Conservation (phyloP, 2,113 vertebrate genomes). For the Scytalopus superciliaris region DNA sequence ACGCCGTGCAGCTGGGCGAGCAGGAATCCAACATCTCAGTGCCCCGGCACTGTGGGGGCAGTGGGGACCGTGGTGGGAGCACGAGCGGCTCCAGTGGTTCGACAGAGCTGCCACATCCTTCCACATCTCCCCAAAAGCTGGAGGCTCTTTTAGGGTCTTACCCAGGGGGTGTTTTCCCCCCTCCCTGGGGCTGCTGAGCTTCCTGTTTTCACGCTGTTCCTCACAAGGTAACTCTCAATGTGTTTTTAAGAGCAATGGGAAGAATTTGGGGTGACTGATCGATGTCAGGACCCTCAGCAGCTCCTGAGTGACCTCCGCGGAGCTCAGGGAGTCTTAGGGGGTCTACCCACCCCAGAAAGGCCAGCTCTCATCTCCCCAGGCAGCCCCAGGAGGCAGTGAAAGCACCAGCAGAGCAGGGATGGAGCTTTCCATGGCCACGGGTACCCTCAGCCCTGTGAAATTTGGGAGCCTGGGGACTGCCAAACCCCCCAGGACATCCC, state of each 20-base stretch:
- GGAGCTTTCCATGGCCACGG: rapidly evolving
- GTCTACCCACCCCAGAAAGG: background rate
- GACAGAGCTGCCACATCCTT: background rate
- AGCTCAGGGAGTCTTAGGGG: background rate
- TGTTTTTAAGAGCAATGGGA: background rate
- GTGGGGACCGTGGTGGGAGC: no score
- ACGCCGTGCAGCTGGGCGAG: no score
- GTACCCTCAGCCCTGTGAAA: background rate
- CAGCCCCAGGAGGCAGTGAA: background rate
- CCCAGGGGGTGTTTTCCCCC: background rate
- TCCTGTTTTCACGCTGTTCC: background rate
- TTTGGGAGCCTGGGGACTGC: background rate
- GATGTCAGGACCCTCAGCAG: background rate
- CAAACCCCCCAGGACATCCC: background rate
- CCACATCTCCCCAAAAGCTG: background rate
- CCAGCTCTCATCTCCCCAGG: background rate
- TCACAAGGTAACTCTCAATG: background rate
- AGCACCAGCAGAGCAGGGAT: rapidly evolving
- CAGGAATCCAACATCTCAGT: background rate
- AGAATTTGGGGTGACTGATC: background rate
- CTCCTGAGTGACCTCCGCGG: background rate
- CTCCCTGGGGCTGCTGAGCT: background rate
- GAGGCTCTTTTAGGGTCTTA: background rate
- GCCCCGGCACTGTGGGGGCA: background rate
- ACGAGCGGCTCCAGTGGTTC: rapidly evolving